Base-by-base conservation (phyloP, 2,888 invertebrate genomes). In the Athetis lepigone region DNA sequence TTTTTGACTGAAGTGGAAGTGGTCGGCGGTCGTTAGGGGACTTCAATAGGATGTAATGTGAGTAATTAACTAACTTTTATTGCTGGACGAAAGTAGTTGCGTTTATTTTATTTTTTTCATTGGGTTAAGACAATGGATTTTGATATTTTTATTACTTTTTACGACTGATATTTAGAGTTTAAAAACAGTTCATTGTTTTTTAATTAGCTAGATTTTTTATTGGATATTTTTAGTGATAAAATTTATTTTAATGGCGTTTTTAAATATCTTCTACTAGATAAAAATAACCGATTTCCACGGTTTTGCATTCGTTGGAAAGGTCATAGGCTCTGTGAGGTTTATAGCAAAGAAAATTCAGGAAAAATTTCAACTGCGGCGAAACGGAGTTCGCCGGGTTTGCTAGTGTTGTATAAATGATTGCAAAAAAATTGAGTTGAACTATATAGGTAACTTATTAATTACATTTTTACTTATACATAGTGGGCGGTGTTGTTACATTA, bases 31-130 rank as follows among this genome's bases (percentile, higher is more conserved):
- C 21, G 52, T 29, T 51, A 16, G 52, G 25, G 61, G 57, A 62
- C 47, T 51, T 57, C 50, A 27, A 45, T 63, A 70, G 65, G 62
- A 80, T 80, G 72, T 79, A 57, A 80, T 52, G 79, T 79, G 60
- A 80, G 79, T 77, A 75, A 70, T 65, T 67, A 56, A 62, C 21
- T 1, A 64, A 64, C 56, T 79, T 79, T 78, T 72, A 70, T 70
- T 50, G 21, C 33, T 55, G 29, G 21, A 18, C 52, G 9, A 40
- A 58, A 43, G 16, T 58, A 64, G 50, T 39, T 64, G 11, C 11
- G 29, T 56, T 66, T 50, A n/a, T 57, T 62, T 55, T 54, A 58
- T 51, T 8, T 43, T 40, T 61, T 16, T 52, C n/a, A n/a, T 58
- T 11, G 49, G 13, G 13, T 42, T n/a, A n/a, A n/a, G n/a, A n/a